Base-by-base conservation (phyloP, 2,888 invertebrate species). In the Miltochrista miniata region DNA sequence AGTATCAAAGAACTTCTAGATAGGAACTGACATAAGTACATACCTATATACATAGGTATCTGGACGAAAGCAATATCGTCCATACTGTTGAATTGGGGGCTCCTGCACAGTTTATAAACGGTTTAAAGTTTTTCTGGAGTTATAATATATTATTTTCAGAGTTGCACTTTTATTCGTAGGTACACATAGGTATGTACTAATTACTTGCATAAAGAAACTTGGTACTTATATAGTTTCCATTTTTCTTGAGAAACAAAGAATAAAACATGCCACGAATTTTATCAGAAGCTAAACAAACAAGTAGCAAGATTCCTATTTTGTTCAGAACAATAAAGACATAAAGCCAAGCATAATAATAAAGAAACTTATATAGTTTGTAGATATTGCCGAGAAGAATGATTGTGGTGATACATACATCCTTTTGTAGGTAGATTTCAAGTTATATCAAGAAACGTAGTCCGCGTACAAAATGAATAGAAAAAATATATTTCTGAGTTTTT, bases 341-440 rank as follows among this genome's bases (percentile, higher is more conserved):
- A 68, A 68, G 57, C 56, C 64, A 39, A 57, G 59, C 57, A 66
- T 68, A 59, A 68, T 68, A 68, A 64, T 65, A 68, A 68, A 68
- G 63, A 65, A 68, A 68, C 69, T 68, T 68, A 64, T 64, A 57
- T 50, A 68, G 64, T 65, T 68, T 52, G 68, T 59, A 66, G 61
- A 68, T 64, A 66, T 66, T 64, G 56, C 56, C 48, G 61, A 68
- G 64, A 68, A 65, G 69, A 68, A 65, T 52, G 59, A 57, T 48
- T 51, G 51, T 45, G 51, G 15, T 48, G 54, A 65, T 61, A 67
- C 60, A 65, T 61, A 67, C 60, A 58, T 58, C 51, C 45, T 30
- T 43, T 35, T 29, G 18, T 43, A 50, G 36, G 33, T 42, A 41
- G 40, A 24, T 50, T 36, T 41, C 46, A 42, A 40, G 31, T n/a